Conservation (phyloP, 1,140 invertebrate genomes). For the Pararge aegeria region DNA sequence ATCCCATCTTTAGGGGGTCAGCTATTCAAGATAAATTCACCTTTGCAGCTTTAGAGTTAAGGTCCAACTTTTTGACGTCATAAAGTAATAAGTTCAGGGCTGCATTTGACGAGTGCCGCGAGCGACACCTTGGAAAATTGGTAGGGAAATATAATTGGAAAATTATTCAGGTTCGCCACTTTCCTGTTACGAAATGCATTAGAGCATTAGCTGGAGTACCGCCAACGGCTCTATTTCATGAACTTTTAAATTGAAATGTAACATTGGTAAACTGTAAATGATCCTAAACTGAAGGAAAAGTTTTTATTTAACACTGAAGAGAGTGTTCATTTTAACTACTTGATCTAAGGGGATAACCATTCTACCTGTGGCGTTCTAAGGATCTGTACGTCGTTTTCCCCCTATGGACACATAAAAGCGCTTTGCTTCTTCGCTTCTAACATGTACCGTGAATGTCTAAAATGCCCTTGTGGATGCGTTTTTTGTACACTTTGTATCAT, state of each 20-base stretch:
- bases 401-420: too few relatives aligned
- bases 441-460: too few relatives aligned
- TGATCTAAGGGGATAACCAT: too few relatives aligned
- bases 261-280: slow-evolving; percentile 2
- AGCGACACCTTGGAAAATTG: slow-evolving; percentile 78
- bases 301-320: too few relatives aligned
- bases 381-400: too few relatives aligned
- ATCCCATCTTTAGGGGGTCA: slow-evolving; percentile 13
- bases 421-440: too few relatives aligned
- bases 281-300: not conserved
- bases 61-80: slow-evolving; percentile 16
- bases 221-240: slow-evolving; percentile 39
- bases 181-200: slow-evolving; percentile 57
- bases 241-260: slow-evolving; percentile 38
- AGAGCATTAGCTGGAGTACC: slow-evolving; percentile 43
- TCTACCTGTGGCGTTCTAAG: too few relatives aligned
- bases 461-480: too few relatives aligned
- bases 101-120: slow-evolving; percentile 76
- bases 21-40: not conserved
- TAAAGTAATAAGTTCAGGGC: slow-evolving; percentile 53
- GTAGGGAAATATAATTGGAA: slow-evolving; percentile 79
- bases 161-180: slow-evolving; percentile 75
- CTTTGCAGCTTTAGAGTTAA: slow-evolving; percentile 28
- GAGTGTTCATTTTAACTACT: too few relatives aligned
- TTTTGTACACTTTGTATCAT: too few relatives aligned